Evolutionary conservation across 2,797 vertebrate genomes (phyloP).

Genomic region (Lithobates sylvaticus): DNA sequence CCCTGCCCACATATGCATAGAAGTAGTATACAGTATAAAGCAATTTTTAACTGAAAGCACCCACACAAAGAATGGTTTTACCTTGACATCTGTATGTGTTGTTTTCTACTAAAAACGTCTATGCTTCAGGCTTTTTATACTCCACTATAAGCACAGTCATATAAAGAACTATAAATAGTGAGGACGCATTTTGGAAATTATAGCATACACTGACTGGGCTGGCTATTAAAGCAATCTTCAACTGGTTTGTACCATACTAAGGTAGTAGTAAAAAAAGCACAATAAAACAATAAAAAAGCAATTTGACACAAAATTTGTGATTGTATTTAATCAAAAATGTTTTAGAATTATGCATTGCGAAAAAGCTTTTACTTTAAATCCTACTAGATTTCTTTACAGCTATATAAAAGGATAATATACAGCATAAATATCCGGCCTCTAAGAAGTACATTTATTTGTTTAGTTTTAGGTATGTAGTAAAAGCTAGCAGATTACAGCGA

Average conservation of each 20-base stretch:
- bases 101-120: background rate
- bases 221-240: constrained; percentile 18
- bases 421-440: constrained; percentile 14
- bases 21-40: background rate
- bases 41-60: background rate
- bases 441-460: constrained; percentile 48
- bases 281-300: constrained; percentile 30
- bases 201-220: background rate
- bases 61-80: background rate
- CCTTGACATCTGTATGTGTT: background rate
- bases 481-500: constrained; percentile 12
- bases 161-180: constrained; percentile 28
- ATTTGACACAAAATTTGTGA: constrained; percentile 26
- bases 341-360: constrained; percentile 44
- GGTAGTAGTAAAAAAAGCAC: background rate
- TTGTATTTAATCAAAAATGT: constrained; percentile 34
- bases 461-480: constrained; percentile 33
- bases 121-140: background rate
- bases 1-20: background rate
- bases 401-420: constrained; percentile 10
- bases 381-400: constrained; percentile 13
- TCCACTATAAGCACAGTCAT: constrained; percentile 31
- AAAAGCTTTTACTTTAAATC: constrained; percentile 47
- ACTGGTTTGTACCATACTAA: constrained; percentile 20
- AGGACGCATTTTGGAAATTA: constrained; percentile 23